Conservation (phyloP, 1,140 invertebrate species). For the Drosophila melanogaster region Release_6_plus_ISO1_MT NT_033779.5:17886501-17887000, state of each 20-base stretch:
- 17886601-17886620: constrained; percentile 66
- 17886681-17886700: constrained; percentile 53
- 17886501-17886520: constrained; percentile 46
- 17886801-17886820: constrained; percentile 37
- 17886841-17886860: constrained; percentile 4
- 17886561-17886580: constrained; percentile 26
- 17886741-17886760: constrained; percentile 38
- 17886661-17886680: constrained; percentile 74
- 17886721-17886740: constrained; percentile 72
- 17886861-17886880: constrained; percentile 22
- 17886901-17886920: neutral
- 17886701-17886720: constrained; percentile 72
- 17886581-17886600: constrained; percentile 9
- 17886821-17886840: constrained; percentile 11
- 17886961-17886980: too few relatives aligned
- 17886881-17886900: neutral
- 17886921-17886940: too few relatives aligned
- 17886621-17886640: constrained; percentile 70
- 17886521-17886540: constrained; percentile 46
- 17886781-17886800: constrained; percentile 44
- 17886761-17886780: neutral
- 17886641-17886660: constrained; percentile 70
- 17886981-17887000: too few relatives aligned
- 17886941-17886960: neutral
- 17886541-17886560: constrained; percentile 50